These are phyloP conservation scores for Camponotus fellah DNA, from an alignment of 2,888 invertebrate genomes.

Conservation along the genomic window DNA sequence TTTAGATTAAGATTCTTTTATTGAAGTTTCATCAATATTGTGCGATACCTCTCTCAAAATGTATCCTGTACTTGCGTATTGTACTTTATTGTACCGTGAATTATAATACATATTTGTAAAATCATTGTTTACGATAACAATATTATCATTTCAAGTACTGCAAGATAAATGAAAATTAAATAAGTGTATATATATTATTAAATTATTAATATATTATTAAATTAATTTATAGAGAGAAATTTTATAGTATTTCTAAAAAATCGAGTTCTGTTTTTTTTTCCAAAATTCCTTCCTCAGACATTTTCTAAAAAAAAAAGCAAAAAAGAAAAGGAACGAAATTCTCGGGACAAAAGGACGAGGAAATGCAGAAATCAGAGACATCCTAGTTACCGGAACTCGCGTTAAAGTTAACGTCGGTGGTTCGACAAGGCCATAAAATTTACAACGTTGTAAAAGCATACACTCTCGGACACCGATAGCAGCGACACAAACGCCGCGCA, in stretches of 20 bases:
- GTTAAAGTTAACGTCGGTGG: slow-evolving; percentile 6
- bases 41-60: neutral
- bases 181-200: neutral
- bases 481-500: neutral
- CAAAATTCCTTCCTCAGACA: neutral
- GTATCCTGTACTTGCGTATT: neutral
- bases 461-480: neutral
- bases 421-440: slow-evolving; percentile 20
- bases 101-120: slow-evolving; percentile 15
- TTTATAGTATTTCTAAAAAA: neutral
- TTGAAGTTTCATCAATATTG: slow-evolving; percentile 13
- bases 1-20: slow-evolving; percentile 28
- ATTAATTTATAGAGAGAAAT: too few species aligned
- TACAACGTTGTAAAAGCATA: slow-evolving; percentile 32
- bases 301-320: neutral
- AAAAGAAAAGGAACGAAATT: neutral
- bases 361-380: neutral
- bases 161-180: neutral
- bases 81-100: neutral
- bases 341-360: neutral
- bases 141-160: neutral
- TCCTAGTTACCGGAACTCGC: neutral
- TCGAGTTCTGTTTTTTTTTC: neutral
- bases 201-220: too few species aligned
- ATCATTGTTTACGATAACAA: neutral